Evolutionary conservation across 2,797 vertebrate genomes (phyloP), one percentile per base, ranked within the genome.

Genomic region (Lagodon rhomboides): DNA sequence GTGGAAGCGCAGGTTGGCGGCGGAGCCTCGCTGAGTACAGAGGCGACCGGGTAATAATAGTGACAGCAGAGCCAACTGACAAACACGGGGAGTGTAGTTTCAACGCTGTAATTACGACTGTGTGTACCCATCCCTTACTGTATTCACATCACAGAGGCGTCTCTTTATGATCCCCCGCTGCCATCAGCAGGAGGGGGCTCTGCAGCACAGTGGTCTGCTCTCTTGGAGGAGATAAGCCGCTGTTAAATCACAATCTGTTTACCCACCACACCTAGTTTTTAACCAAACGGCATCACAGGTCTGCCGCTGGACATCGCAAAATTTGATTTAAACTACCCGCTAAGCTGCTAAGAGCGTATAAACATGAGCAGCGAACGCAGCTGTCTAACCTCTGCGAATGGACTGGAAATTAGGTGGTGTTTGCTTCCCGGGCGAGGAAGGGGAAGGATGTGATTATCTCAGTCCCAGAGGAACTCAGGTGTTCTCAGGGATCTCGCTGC

Each of bases 81-180:
- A 91, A 70, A 87, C 75, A 85, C 66, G 23, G 68, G 70, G 73
- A 88, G 80, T 79, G 62, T 55, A 79, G 77, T 84, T 87, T 86
- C 71, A 61, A 54, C 77, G 46, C 73, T 85, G 75, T 87, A 88
- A 89, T 90, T 89, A 90, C 76, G 77, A 75, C 80, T 71, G 74
- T 81, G 84, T 78, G 79, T 62, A 63, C 13, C 66, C 69, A 49
- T 84, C 68, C 68, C 49, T 75, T 68, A 47, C 75, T 67, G 80
- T 80, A 84, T 69, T 73, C 79, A 84, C 71, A 80, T 77, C 56
- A 72, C 78, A 85, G 69, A 78, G 62, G 75, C 9, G 22, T 76
- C 80, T 89, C 60, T 75, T 68, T 78, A 66, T 84, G 82, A 89
- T 90, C 75, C 77, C 68, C 63, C 53, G n/a, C 75, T 75, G 65